Conservation (phyloP, 1,140 invertebrate species). For the Brachionus calyciflorus region DNA sequence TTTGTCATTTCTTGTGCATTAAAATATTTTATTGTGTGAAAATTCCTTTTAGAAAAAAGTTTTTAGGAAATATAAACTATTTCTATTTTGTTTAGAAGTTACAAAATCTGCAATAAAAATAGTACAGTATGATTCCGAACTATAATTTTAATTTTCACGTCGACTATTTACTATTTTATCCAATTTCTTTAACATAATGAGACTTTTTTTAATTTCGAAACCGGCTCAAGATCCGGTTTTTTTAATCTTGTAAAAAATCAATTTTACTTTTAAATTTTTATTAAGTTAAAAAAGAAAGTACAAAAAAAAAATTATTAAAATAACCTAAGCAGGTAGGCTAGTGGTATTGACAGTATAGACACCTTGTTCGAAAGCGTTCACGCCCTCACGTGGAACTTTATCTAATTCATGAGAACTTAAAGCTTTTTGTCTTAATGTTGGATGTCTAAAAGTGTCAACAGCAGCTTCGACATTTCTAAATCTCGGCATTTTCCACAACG, state of each 20-base stretch:
- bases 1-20: no score
- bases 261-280: background rate
- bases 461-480: conserved; percentile 29
- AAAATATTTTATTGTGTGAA: no score
- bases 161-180: no score
- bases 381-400: conserved; percentile 32
- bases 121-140: no score
- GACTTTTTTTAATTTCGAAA: no score
- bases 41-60: no score
- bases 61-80: no score
- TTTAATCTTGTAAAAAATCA: background rate
- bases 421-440: background rate
- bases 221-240: no score
- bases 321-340: conserved; percentile 28
- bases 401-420: conserved; percentile 34
- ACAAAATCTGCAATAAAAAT: no score
- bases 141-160: no score
- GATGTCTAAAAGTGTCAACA: conserved; percentile 34
- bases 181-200: no score
- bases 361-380: conserved; percentile 37
- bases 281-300: background rate
- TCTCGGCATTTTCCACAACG: conserved; percentile 43
- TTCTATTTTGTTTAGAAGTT: no score
- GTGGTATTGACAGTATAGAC: conserved; percentile 40
- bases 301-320: background rate